These are phyloP conservation scores for Rhodeus uyekii DNA, from an alignment of 2,797 vertebrate species.

Conservation along the genomic window DNA sequence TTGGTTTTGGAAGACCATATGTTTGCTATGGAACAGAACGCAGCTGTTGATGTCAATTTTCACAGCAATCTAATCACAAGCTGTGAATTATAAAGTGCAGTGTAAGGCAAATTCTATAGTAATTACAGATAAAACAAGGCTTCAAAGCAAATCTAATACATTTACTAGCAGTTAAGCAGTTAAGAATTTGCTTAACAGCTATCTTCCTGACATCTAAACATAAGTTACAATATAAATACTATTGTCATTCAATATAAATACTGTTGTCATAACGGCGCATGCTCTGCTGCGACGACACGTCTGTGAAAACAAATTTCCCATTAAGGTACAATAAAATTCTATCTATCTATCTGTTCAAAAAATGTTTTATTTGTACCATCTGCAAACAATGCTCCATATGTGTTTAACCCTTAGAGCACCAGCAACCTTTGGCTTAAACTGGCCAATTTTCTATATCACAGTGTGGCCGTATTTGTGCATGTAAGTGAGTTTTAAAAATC, in stretches of 20 bases:
- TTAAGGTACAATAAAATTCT: no score
- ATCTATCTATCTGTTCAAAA: no score
- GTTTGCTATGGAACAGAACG: slow-evolving; percentile 44
- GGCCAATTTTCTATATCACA: neutral
- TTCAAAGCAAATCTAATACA: slow-evolving; percentile 42
- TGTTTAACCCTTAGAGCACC: neutral
- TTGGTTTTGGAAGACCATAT: neutral
- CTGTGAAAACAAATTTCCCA: no score
- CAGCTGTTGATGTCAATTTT: slow-evolving; percentile 52
- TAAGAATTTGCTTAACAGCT: slow-evolving; percentile 22
- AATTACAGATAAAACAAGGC: slow-evolving; percentile 50
- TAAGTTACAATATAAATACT: slow-evolving; percentile 22
- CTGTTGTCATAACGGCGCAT: no score
- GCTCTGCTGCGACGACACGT: no score
- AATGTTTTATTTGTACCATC: slow-evolving; percentile 25
- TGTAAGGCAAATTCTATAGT: slow-evolving; percentile 50
- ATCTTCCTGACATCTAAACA: slow-evolving; percentile 19
- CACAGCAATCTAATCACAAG: slow-evolving; percentile 57
- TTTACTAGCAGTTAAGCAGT: slow-evolving; percentile 45
- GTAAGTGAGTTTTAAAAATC: neutral
- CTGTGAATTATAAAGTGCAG: slow-evolving; percentile 60
- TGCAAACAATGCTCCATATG: slow-evolving; percentile 14
- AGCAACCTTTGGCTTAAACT: neutral
- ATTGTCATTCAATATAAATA: slow-evolving; percentile 16
- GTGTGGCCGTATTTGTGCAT: neutral